Percentiles rank a stretch among this genome's conserved stretches.
phyloP scores from a whole-genome alignment of 1,140 invertebrate genomes.

The Archivesica marissinica region DNA sequence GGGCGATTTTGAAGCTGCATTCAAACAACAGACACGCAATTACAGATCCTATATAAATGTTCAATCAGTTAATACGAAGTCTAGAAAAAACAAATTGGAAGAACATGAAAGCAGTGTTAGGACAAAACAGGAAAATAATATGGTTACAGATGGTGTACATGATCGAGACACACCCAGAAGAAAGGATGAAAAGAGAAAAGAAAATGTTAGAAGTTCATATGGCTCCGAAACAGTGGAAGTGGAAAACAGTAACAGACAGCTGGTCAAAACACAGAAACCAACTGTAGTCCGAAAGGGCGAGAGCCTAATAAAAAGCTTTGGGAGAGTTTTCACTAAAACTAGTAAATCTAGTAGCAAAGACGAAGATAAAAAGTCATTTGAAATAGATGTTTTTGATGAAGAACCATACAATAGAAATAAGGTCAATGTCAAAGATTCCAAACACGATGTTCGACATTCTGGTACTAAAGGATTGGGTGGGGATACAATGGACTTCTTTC shows the following conservation, averaged over 20 bases:
- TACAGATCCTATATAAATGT: neutral
- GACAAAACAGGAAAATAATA: neutral
- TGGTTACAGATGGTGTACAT: neutral
- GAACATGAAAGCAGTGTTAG: neutral
- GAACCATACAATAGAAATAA: neutral
- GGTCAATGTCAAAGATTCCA: neutral
- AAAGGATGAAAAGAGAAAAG: neutral
- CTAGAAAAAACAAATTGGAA: neutral
- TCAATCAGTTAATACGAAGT: neutral
- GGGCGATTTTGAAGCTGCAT: conserved; percentile 14
- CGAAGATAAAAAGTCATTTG: neutral
- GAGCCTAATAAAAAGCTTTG: neutral
- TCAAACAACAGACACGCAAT: neutral
- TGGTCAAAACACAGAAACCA: neutral
- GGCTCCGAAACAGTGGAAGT: neutral
- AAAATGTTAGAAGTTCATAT: neutral
- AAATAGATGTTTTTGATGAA: conserved; percentile 11
- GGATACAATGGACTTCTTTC: conserved; percentile 51
- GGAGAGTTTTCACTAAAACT: neutral
- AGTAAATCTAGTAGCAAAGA: neutral
- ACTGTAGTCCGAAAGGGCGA: neutral
- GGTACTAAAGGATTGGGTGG: neutral
- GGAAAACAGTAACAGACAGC: neutral
- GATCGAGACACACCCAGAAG: neutral
- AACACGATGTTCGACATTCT: neutral